Percentiles rank a stretch among this genome's conserved stretches.
Evolutionary conservation across 1,140 invertebrate species (phyloP).

Genomic region (Gonatopus flavifemur): DNA sequence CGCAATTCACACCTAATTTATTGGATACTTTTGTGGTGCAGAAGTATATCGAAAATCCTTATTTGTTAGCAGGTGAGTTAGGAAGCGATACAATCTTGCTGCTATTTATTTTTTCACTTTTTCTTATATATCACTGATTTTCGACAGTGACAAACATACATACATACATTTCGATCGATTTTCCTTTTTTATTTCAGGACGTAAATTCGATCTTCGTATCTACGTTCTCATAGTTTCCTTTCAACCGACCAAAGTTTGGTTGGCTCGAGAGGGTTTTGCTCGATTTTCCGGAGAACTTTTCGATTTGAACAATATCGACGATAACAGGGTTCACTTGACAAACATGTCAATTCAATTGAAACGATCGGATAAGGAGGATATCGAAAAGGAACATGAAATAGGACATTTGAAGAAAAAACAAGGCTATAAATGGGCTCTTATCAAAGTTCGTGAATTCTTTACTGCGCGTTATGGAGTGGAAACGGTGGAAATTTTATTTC

Average conservation of each 20-base stretch:
- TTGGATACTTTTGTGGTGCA: conserved; percentile 55
- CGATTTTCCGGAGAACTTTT: conserved; percentile 64
- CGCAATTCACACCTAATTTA: conserved; percentile 4
- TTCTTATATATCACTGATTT: too few relatives aligned
- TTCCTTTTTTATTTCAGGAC: conserved; percentile 54
- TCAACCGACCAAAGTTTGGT: conserved; percentile 65
- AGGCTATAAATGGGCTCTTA: conserved; percentile 54
- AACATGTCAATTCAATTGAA: conserved; percentile 66
- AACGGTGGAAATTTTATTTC: conserved; percentile 57
- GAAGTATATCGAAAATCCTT: conserved; percentile 65
- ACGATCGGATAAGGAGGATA: not conserved
- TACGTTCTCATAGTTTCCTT: conserved; percentile 53
- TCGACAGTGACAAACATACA: too few relatives aligned
- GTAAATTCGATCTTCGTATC: conserved; percentile 49
- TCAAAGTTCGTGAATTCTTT: conserved; percentile 47
- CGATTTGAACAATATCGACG: conserved; percentile 56
- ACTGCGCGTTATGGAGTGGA: conserved; percentile 44
- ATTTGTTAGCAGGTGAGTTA: conserved; percentile 66
- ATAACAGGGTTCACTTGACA: conserved; percentile 61
- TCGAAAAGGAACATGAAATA: conserved; percentile 1
- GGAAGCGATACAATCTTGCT: not conserved
- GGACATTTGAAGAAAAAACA: conserved; percentile 12
- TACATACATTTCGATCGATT: too few relatives aligned
- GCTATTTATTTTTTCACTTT: not conserved
- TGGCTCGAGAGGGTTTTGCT: conserved; percentile 66